These are phyloP conservation scores for Tethya wilhelma DNA, from an alignment of 37 sponge, comb jelly and placozoan species.

Conservation along the genomic window DNA sequence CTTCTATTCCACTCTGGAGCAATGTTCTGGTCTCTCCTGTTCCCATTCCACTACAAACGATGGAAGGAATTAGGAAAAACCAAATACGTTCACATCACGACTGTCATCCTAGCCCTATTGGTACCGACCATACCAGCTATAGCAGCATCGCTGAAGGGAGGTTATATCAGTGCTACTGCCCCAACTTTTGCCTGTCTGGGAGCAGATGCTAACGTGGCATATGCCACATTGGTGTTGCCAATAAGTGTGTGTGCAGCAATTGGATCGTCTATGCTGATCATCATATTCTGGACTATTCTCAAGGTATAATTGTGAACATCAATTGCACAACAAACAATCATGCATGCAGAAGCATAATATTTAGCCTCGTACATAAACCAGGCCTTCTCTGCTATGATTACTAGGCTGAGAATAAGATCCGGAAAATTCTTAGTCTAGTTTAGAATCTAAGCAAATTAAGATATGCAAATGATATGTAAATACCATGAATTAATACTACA, in stretches of 20 bases:
- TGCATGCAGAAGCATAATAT: no score
- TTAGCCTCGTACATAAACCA: no score
- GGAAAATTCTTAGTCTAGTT: no score
- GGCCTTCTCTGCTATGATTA: no score
- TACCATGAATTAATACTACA: background rate
- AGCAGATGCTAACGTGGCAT: background rate
- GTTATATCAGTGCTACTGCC: background rate
- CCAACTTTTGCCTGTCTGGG: slow-evolving; percentile 34
- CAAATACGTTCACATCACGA: slow-evolving; percentile 40
- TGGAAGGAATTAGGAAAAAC: background rate
- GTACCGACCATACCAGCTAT: slow-evolving; percentile 23
- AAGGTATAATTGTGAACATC: slow-evolving; percentile 14
- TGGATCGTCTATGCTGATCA: slow-evolving; percentile 47
- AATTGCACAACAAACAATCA: background rate
- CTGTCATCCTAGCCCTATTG: slow-evolving; percentile 7
- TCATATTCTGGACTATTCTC: slow-evolving; percentile 38
- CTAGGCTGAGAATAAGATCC: no score
- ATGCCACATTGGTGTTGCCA: slow-evolving; percentile 40
- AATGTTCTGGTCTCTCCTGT: slow-evolving; percentile 13
- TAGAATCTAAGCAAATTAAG: no score
- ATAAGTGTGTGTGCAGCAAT: background rate
- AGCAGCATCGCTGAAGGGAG: slow-evolving; percentile 1
- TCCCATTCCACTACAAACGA: slow-evolving; percentile 37
- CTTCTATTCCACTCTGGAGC: slow-evolving; percentile 37
- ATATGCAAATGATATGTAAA: background rate